These are phyloP conservation scores for Caranx ignobilis DNA, from an alignment of 2,113 vertebrate species.

Conservation along the genomic window DNA sequence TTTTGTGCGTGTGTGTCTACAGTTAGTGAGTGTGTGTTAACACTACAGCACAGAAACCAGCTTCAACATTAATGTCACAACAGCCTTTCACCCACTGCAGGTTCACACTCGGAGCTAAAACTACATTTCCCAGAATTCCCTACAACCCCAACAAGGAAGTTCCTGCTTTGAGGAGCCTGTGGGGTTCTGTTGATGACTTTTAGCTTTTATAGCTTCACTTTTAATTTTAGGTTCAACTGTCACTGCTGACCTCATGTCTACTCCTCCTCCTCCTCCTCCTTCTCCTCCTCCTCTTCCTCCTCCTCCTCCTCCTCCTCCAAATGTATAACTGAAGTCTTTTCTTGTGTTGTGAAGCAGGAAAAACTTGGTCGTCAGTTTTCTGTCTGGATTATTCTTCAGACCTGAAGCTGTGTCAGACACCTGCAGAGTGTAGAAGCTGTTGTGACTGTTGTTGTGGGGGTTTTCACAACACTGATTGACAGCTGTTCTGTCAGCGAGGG, in stretches of 20 bases:
- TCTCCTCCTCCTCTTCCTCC: no score
- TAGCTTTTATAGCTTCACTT: no score
- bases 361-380: no score
- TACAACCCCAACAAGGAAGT: no score
- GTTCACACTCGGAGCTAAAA: not conserved
- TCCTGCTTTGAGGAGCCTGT: no score
- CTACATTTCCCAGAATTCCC: constrained; percentile 20
- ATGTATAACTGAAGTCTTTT: no score
- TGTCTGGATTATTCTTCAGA: not conserved
- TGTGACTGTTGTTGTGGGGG: constrained; percentile 28
- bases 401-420: not conserved
- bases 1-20: constrained; percentile 24
- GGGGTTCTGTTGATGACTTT: no score
- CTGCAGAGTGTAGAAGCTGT: constrained; percentile 26
- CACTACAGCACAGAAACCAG: constrained; percentile 38
- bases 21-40: constrained; percentile 52
- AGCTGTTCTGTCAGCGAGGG: constrained; percentile 53
- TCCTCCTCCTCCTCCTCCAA: no score
- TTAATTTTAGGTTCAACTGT: no score
- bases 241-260: no score
- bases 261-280: no score
- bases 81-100: constrained; percentile 50
- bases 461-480: constrained; percentile 9
- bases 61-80: constrained; percentile 46
- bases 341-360: no score